A percentile compares a stretch with the other conserved stretches of the same genome.
Evolutionary conservation across 2,888 invertebrate genomes (phyloP).

Genomic region (Pandemis heparana): DNA sequence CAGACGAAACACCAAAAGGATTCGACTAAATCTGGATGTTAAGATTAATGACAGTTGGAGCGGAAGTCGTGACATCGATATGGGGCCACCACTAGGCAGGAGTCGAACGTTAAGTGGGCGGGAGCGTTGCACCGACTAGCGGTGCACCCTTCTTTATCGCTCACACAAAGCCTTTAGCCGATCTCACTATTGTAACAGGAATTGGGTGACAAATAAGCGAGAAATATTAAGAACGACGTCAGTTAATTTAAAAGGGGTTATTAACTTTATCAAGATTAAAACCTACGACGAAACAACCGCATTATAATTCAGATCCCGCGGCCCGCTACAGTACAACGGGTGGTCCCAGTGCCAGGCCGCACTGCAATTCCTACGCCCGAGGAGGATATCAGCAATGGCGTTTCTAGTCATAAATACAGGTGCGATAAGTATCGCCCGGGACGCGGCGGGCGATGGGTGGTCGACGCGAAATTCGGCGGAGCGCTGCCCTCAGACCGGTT

Average conservation of each 20-base stretch:
- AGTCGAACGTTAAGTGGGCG: conserved; percentile 60
- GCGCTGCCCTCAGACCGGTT: conserved; percentile 79
- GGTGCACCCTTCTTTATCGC: conserved; percentile 61
- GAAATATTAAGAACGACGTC: conserved; percentile 3
- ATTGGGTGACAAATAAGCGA: conserved; percentile 28
- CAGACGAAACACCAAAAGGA: conserved; percentile 1
- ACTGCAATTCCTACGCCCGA: conserved; percentile 63
- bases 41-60: conserved; percentile 25
- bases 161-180: conserved; percentile 46
- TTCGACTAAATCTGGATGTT: conserved; percentile 15
- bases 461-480: conserved; percentile 83
- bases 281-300: conserved; percentile 18
- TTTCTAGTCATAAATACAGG: conserved; percentile 81
- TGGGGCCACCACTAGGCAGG: conserved; percentile 50
- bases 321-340: conserved; percentile 64
- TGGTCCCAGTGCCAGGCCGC: conserved; percentile 61
- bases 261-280: background rate
- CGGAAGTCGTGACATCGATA: conserved; percentile 28
- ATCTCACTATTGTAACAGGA: conserved; percentile 28
- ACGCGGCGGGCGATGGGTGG: conserved; percentile 73
- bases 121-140: conserved; percentile 68
- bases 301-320: conserved; percentile 51
- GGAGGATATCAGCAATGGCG: conserved; percentile 65
- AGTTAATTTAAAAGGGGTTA: background rate
- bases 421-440: conserved; percentile 78